These are phyloP conservation scores for Passer domesticus DNA, from an alignment of 2,113 vertebrate genomes.

Conservation along the genomic window DNA sequence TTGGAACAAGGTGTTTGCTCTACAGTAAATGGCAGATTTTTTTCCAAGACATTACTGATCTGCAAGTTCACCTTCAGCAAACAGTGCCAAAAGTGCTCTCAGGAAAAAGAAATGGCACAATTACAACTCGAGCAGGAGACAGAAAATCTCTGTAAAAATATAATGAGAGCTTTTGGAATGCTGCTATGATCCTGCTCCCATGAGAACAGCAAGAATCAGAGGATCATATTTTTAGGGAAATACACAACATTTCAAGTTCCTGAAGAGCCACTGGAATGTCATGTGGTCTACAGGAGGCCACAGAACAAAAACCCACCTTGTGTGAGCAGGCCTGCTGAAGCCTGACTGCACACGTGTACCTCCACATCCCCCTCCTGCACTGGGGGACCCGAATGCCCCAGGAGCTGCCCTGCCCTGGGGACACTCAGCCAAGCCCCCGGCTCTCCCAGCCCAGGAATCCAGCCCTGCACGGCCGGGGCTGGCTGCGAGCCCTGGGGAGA, in stretches of 20 bases:
- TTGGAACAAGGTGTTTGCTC: background rate
- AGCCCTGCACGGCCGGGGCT: background rate
- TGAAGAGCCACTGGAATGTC: background rate
- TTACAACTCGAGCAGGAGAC: background rate
- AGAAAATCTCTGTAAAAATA: background rate
- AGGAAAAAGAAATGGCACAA: background rate
- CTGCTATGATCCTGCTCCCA: background rate
- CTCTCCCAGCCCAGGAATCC: too few relatives aligned
- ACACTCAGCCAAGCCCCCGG: background rate
- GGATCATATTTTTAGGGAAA: background rate
- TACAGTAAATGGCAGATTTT: background rate
- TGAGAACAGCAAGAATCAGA: background rate
- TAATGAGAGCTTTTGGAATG: background rate
- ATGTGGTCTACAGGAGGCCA: background rate
- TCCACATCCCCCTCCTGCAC: background rate
- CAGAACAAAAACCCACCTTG: fast-evolving
- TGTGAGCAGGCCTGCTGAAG: background rate
- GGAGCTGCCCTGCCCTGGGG: background rate
- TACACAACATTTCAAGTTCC: background rate
- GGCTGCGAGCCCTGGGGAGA: too few relatives aligned
- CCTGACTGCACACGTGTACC: fast-evolving
- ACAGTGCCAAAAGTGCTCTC: constrained; percentile 5
- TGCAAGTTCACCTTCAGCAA: constrained; percentile 34
- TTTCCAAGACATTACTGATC: background rate
- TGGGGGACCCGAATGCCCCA: background rate